Percentiles rank a stretch among this genome's conserved stretches.
phyloP scores from a whole-genome alignment of 2,888 invertebrate genomes.

The Tinea pellionella region DNA sequence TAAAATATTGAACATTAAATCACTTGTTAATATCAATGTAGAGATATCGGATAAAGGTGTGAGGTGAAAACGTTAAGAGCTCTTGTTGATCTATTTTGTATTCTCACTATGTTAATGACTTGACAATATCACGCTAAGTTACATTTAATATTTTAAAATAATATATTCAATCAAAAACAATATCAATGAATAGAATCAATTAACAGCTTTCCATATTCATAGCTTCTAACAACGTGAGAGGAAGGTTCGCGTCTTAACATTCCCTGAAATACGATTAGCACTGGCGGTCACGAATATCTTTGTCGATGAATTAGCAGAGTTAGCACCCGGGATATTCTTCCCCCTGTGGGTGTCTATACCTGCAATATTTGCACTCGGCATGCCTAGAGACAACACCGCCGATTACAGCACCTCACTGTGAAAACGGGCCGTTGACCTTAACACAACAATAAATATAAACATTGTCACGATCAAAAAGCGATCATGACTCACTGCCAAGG shows the following conservation, averaged over 20 bases:
- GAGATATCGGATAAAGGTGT: slow-evolving; percentile 37
- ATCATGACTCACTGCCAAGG: background rate
- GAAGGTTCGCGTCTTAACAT: slow-evolving; percentile 16
- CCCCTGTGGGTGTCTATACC: slow-evolving; percentile 11
- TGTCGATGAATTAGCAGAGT: slow-evolving; percentile 64
- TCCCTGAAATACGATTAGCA: slow-evolving; percentile 66
- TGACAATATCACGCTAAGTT: background rate
- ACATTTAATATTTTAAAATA: background rate
- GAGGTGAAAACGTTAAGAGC: slow-evolving; percentile 33
- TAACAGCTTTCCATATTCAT: background rate
- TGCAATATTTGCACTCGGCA: slow-evolving; percentile 9
- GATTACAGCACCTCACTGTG: background rate
- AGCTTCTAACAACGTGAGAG: background rate
- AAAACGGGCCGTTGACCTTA: slow-evolving; percentile 5
- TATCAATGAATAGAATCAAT: background rate
- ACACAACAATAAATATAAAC: background rate
- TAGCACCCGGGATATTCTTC: slow-evolving; percentile 45
- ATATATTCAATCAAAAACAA: background rate
- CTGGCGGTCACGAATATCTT: slow-evolving; percentile 58
- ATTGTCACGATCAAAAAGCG: background rate
- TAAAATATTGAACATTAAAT: slow-evolving; percentile 59
- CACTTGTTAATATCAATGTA: slow-evolving; percentile 41
- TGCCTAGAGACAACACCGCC: background rate
- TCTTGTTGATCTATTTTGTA: background rate
- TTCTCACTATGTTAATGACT: background rate